Evolutionary conservation across 2,113 vertebrate species (phyloP), one percentile per base, ranked within the genome.

Genomic region (Silurus glanis): DNA sequence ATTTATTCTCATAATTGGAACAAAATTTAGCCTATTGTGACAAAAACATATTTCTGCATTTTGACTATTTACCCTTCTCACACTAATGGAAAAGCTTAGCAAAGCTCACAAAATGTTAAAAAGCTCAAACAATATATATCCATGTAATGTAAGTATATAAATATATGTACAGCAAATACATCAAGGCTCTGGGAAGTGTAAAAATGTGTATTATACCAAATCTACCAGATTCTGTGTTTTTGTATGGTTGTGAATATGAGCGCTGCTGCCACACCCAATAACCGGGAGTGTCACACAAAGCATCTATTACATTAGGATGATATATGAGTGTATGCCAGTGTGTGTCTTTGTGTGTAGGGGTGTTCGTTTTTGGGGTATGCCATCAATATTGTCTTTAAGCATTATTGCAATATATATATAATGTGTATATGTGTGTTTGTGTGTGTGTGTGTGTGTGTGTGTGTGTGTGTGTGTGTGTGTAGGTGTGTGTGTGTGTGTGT

Each of bases 391-490:
- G 81, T 61, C 66, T 86, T 72, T 16, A 81, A 37, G 51, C 66
- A 59, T 69, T 59, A 86, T 81, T 86, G 76, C 85, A 86, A 61
- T 81, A 81, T 86, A 61, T 86, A 14, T 59, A 59, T 84, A 51
- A n/a, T 12, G 53, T 37, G 37, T 37, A 37, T 37, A 2, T 37
- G 37, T 37, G 37, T 37, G 37, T 37, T 37, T 2, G 37, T 47
- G 62, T 71, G 16, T 58, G 19, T 83, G 47, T 74, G 45, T 82
- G 72, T 86, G 61, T 81, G 23, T 23, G 74, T 47, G 80, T 78
- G 21, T 62, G 16, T 21, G 82, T 78, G 53, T 83, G 74, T 80
- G n/a, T n/a, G n/a, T n/a, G 37, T 37, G 37, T 37, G 37, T 37
- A 37, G 37, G 17, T 67, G 80, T 87, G 17, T 55, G 80, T 62